Base-by-base conservation (phyloP, 2,113 vertebrate species). In the Grantiella picta region DNA sequence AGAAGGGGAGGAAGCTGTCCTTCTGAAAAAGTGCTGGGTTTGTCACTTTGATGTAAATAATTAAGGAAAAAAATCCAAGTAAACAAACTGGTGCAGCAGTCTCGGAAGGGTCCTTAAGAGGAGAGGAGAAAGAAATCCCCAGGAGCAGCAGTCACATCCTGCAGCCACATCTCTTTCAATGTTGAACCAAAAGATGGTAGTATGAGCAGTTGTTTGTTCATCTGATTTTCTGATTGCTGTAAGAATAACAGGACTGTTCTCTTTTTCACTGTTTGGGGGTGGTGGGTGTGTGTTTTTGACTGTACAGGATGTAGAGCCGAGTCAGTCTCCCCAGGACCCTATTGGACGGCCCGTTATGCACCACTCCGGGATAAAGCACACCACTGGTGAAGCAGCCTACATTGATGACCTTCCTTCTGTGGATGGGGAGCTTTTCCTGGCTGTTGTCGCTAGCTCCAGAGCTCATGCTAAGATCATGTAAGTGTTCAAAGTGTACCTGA, bases 341-440 rank as follows among this genome's bases (percentile, higher is more conserved):
- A 97, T 99, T n/a, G 99, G 99, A 31, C 98, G 97, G 66, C 98
- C 99, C 15, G 9, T 99, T 81, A 98, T 98, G 98, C 99, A 99
- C 81, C 97, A 98, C 31, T 98, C 99, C 3, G 99, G 98, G 73
- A 94, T 99, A 89, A 98, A 98, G 77, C 99, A 99, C 1, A 97
- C 98, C 68, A 99, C 99, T 2, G 99, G 99, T 4, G 99, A 99
- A 94, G 99, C 99, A 0, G 61, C 98, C 29, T 99, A 99, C 93
- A 97, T 98, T 22, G 99, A 99, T 72, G 99, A 99, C 95, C 96
- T 99, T 38, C 98, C 98, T 35, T 78, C 36, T 20, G 96, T 97
- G 23, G 97, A 98, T 15, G 98, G 98, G 44, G 99, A 99, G 96
- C 98, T 99, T 38, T 98, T 97, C 92, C 90, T 99, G 93, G 97